Percentiles rank a stretch among this genome's conserved stretches.
Conservation (phyloP, 2,888 invertebrate species). For the Torymus auratus region DNA sequence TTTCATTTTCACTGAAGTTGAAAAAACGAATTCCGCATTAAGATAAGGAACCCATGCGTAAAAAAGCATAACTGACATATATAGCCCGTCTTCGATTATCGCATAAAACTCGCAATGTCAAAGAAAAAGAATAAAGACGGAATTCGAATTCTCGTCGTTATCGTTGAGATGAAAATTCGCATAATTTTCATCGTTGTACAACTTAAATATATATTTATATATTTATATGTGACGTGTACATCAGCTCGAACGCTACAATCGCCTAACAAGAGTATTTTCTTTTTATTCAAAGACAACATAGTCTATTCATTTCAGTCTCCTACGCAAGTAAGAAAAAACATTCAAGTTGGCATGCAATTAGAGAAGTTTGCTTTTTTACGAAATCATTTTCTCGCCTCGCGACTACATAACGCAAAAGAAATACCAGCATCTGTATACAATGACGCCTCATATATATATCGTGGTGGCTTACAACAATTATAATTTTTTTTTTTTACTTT, state of each 20-base stretch:
- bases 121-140: conserved; percentile 3
- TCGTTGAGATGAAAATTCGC: conserved; percentile 31
- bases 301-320: conserved; percentile 59
- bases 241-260: conserved; percentile 53
- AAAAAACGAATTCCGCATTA: conserved; percentile 47
- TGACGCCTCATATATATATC: conserved; percentile 36
- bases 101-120: conserved; percentile 7
- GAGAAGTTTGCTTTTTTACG: conserved; percentile 49
- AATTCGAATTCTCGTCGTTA: conserved; percentile 11
- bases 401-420: conserved; percentile 25
- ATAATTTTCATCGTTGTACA: conserved; percentile 52
- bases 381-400: conserved; percentile 39
- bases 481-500: conserved; percentile 39
- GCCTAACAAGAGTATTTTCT: conserved; percentile 55
- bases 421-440: conserved; percentile 41
- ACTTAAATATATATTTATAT: conserved; percentile 55
- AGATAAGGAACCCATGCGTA: conserved; percentile 15
- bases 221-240: conserved; percentile 57
- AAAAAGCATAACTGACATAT: not conserved
- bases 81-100: not conserved
- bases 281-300: conserved; percentile 59
- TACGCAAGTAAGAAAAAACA: conserved; percentile 57
- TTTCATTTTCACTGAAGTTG: not conserved
- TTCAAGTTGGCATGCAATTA: conserved; percentile 57
- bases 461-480: conserved; percentile 46